These are phyloP conservation scores for Zophobas morio DNA, from an alignment of 1,140 invertebrate species.

Conservation along the genomic window DNA sequence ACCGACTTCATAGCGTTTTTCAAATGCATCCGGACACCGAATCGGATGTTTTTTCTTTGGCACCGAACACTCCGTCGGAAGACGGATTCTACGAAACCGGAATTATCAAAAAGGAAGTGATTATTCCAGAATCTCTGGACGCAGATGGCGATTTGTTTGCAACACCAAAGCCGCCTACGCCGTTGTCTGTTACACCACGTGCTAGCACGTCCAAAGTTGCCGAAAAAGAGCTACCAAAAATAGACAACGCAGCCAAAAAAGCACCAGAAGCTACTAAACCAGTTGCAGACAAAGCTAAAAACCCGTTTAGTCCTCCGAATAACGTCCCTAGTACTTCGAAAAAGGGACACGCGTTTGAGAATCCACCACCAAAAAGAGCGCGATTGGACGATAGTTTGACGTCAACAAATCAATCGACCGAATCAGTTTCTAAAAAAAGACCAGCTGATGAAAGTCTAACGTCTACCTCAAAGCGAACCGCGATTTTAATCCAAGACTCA, in stretches of 20 bases:
- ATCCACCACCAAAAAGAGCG: neutral
- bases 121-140: slow-evolving; percentile 15
- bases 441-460: neutral
- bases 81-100: neutral
- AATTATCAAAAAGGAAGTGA: slow-evolving; percentile 7
- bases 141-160: neutral
- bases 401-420: neutral
- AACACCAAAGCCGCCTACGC: neutral
- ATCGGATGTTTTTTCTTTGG: slow-evolving; percentile 5
- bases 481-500: neutral
- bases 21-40: neutral
- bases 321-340: neutral
- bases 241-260: too few relatives aligned
- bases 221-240: too few relatives aligned
- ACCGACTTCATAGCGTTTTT: slow-evolving; percentile 29
- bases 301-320: neutral
- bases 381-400: neutral
- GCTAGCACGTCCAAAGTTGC: too few relatives aligned
- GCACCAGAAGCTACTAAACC: too few relatives aligned
- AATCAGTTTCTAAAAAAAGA: neutral
- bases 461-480: too few relatives aligned
- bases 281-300: neutral
- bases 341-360: neutral
- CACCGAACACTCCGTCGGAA: neutral
- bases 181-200: too few relatives aligned